Evolutionary conservation across 1,140 invertebrate species (phyloP), one percentile per base, ranked within the genome.

Genomic region (Gryon sp.): DNA sequence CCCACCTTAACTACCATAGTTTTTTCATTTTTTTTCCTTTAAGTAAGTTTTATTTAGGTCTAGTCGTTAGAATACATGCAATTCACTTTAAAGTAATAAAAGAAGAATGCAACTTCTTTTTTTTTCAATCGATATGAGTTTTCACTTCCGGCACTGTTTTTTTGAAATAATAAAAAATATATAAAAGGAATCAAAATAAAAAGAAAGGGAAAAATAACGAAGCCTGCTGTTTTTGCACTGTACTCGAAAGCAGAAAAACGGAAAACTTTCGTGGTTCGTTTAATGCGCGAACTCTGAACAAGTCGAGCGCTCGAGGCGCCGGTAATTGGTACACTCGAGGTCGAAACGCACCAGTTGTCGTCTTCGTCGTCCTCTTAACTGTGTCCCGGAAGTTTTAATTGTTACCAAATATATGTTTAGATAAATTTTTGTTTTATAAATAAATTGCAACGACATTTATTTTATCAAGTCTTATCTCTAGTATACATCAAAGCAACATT

Each of bases 271-370:
- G 59, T 65, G 70, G 50, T 74, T 66, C 60, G 60, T 74, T 66
- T 74, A 74, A 66, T 74, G 36, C 53, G 62, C 60, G 36, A 66
- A 74, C 70, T 74, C 60, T 60, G 55, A 74, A 65, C 60, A 74
- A 74, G 70, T 74, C 70, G 53, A 53, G 60, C 52, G 62, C 53
- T 66, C 55, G 60, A 74, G 53, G 70, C 62, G 62, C 60, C 60
- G 60, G 70, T 74, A 74, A 74, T 74, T 74, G 70, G 70, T 60
- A 45, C 70, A 74, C 70, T 74, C 70, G 70, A 74, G 53, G 60
- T 66, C 52, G 60, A 74, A 74, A 66, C 62, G 69, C 52, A 74
- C 70, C 70, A 53, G 70, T 74, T 70, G 70, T 66, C 53, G 63
- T 68, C 63, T 76, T 76, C 41, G 50, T 18, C 55, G 41, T 68